These are phyloP conservation scores for Stenurella melanura DNA, from an alignment of 2,888 invertebrate genomes.

Conservation along the genomic window DNA sequence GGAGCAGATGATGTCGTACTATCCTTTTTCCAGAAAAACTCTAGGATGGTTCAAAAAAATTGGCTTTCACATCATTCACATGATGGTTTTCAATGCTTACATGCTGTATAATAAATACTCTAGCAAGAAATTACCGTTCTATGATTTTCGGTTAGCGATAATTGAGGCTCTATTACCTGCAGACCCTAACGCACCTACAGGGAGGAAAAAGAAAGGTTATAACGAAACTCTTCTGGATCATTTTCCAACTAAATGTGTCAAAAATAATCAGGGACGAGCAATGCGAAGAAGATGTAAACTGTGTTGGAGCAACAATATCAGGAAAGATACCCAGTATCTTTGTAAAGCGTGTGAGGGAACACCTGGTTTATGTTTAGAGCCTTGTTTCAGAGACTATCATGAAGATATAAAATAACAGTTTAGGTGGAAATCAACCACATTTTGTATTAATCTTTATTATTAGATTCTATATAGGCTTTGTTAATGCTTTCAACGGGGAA, in stretches of 20 bases:
- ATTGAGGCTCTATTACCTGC: neutral
- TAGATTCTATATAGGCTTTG: too few species aligned
- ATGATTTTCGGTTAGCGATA: neutral
- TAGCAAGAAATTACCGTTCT: neutral
- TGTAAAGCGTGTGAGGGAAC: neutral
- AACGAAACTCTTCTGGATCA: neutral
- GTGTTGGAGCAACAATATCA: neutral
- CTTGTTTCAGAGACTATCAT: neutral
- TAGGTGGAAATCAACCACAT: too few species aligned
- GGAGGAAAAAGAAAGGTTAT: neutral
- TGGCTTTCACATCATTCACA: slow-evolving; percentile 4
- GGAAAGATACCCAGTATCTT: neutral
- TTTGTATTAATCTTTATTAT: too few species aligned
- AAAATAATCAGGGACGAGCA: neutral
- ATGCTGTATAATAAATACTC: neutral
- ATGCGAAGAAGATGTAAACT: neutral
- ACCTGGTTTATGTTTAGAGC: neutral
- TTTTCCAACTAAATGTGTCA: neutral
- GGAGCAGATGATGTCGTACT: slow-evolving; percentile 14
- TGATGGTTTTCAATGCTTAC: slow-evolving; percentile 6
- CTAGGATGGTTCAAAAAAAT: neutral
- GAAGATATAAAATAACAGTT: too few species aligned
- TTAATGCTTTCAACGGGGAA: too few species aligned
- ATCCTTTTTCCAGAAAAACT: neutral
- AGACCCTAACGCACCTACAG: neutral